Base-by-base conservation (phyloP, 2,797 vertebrate species). In the Bryconaethiops microstoma region DNA sequence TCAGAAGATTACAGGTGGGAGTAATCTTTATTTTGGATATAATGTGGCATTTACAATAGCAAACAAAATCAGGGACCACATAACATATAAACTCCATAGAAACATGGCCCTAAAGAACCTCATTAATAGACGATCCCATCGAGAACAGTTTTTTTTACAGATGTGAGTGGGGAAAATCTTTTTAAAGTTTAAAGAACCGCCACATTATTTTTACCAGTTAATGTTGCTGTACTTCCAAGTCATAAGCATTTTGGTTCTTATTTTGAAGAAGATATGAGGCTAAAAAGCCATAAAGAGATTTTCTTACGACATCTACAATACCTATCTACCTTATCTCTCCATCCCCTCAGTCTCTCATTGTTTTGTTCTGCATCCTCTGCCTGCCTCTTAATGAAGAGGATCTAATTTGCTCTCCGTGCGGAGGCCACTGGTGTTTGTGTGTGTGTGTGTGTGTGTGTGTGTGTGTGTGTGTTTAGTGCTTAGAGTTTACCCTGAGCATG, bases 331-430 rank as follows among this genome's bases (percentile, higher is more conserved):
- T 21, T 21, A 69, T 48, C 42, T 69, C 5, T 48, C 89, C 78
- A 14, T 71, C 57, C 85, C 78, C 83, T 88, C 83, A 78, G 81
- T 87, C 87, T 81, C 12, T 82, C 79, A 83, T 91, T 85, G 77
- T 90, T 93, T 92, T 92, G 91, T 93, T 94, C 89, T 91, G 87
- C 82, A 88, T 90, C 89, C 91, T 90, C 83, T 88, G 89, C 93
- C 91, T 93, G 89, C 93, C 91, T 93, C 91, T 91, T 92, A 94
- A 92, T 93, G 91, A 93, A 92, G 89, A 90, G 90, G 92, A 92
- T 93, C 89, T 95, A 91, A 94, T 94, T 95, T 92, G 90, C 91
- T 91, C 88, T 90, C 88, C 82, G 89, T 88, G 88, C 88, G 90
- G 86, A 90, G 88, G 87, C 91, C 91, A 89, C 90, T 89, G 88